Percentiles rank a stretch among this genome's conserved stretches.
Conservation (phyloP, 2,888 invertebrate species). For the Plagiodera versicolora region DNA sequence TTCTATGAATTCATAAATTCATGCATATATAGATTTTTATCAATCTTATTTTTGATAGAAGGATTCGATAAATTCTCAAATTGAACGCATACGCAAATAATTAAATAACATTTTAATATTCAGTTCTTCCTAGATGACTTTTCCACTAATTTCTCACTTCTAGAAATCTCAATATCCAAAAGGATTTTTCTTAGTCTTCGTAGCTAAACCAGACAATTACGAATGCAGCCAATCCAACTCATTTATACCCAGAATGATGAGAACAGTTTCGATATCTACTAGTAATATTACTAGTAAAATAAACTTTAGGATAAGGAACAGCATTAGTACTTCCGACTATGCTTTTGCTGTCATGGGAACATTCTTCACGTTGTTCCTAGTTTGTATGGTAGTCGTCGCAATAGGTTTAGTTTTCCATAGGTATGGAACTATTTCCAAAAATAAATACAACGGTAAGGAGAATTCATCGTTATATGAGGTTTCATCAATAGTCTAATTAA, state of each 20-base stretch:
- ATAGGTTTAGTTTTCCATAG: conserved; percentile 46
- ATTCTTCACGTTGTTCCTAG: conserved; percentile 58
- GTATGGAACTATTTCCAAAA: conserved; percentile 40
- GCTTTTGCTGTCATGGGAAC: conserved; percentile 60
- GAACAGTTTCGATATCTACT: neutral
- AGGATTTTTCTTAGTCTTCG: conserved; percentile 79
- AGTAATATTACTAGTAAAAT: conserved; percentile 49
- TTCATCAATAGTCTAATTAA: too few relatives aligned
- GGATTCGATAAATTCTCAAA: too few relatives aligned
- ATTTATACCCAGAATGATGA: conserved; percentile 39
- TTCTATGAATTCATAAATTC: too few relatives aligned
- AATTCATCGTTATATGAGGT: neutral
- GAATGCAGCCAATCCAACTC: conserved; percentile 56
- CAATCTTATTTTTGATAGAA: too few relatives aligned
- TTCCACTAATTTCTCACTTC: conserved; percentile 44
- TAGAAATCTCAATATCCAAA: conserved; percentile 67
- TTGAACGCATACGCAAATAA: too few relatives aligned
- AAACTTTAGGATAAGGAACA: conserved; percentile 58
- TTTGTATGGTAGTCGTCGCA: conserved; percentile 57
- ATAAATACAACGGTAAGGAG: conserved; percentile 26
- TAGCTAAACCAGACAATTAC: conserved; percentile 69
- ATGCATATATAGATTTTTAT: too few relatives aligned
- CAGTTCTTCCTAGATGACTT: too few relatives aligned
- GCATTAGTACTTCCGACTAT: conserved; percentile 66
- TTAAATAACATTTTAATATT: too few relatives aligned